A percentile compares a stretch with the other conserved stretches of the same genome.
These are phyloP conservation scores for Drosophila helvetica DNA, from an alignment of 2,888 invertebrate genomes.

Conservation along the genomic window DNA sequence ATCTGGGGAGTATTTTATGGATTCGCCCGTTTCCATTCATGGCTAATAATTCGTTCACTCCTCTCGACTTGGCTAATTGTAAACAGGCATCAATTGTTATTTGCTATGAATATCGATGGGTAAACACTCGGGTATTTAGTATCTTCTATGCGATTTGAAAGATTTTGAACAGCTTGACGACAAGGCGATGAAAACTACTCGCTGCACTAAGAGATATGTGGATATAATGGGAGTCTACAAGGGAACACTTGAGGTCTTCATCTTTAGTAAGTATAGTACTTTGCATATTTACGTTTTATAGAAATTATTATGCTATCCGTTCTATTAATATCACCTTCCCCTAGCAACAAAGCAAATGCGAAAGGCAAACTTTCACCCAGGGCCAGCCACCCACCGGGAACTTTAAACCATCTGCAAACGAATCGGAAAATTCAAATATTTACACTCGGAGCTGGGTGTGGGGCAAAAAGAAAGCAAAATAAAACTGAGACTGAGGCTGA, in stretches of 20 bases:
- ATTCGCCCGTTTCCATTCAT: conserved; percentile 54
- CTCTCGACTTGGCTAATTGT: conserved; percentile 31
- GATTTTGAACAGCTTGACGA: conserved; percentile 58
- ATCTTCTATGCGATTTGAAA: conserved; percentile 52
- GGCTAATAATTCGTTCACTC: conserved; percentile 43
- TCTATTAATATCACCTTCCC: conserved; percentile 2
- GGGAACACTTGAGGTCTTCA: background rate
- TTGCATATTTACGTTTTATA: background rate
- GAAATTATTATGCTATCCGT: background rate
- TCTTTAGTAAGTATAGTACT: background rate
- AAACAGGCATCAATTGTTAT: conserved; percentile 35
- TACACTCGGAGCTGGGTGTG: conserved; percentile 47
- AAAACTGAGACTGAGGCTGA: background rate
- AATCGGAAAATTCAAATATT: conserved; percentile 62
- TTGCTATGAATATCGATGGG: conserved; percentile 49
- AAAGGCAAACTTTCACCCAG: conserved; percentile 13
- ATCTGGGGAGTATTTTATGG: conserved; percentile 52
- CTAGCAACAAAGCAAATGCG: conserved; percentile 35
- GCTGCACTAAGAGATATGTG: background rate
- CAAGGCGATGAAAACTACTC: conserved; percentile 39
- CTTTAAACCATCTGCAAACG: conserved; percentile 32
- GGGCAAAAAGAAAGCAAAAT: conserved; percentile 26
- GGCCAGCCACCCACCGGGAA: background rate
- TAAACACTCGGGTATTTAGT: conserved; percentile 55
- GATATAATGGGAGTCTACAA: background rate